Base-by-base conservation (phyloP, 2,888 invertebrate genomes). In the Ectemnius lituratus region DNA sequence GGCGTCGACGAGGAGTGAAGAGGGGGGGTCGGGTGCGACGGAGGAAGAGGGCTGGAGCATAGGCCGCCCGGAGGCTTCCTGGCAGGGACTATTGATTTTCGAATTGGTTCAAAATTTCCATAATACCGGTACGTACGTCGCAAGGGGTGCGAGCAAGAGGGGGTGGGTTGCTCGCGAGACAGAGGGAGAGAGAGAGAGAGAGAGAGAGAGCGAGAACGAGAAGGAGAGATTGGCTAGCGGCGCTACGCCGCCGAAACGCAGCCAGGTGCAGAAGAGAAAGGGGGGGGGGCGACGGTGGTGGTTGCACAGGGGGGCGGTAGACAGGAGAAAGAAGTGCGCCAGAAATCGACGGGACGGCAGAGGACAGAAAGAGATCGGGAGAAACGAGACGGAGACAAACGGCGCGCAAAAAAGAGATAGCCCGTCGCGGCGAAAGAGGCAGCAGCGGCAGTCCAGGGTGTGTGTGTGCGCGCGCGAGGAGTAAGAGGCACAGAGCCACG, bases 61-160 rank as follows among this genome's bases (percentile, higher is more conserved):
- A 80, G 80, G 80, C 82, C 76, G 82, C 78, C 82, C 80, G 81
- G 81, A 73, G 73, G 76, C 81, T 83, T 73, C 79, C 81, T 76
- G 83, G 79, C 82, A 77, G 83, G 76, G 79, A 79, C 76, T 90
- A 90, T 90, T 89, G 90, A 90, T 90, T 90, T 90, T 90, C 90
- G 90, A 90, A 90, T 90, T 88, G 89, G 89, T 89, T 90, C 88
- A 89, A 89, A 90, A 90, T 90, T 89, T 90, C 90, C 90, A 90
- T 90, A 90, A 90, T 90, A 89, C 89, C 84, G 83, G 83, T 82
- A 80, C 79, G 83, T 23, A 37, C 37, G 37, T 37, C 37, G 74
- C 75, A 75, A 81, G 75, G 80, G 70, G 81, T 81, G 75, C 69
- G 78, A 37, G 18, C 56, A 81, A 73, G 70, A 76, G 73, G 23